phyloP scores from a whole-genome alignment of 2,888 invertebrate genomes.

The Calliopum simillimum region DNA sequence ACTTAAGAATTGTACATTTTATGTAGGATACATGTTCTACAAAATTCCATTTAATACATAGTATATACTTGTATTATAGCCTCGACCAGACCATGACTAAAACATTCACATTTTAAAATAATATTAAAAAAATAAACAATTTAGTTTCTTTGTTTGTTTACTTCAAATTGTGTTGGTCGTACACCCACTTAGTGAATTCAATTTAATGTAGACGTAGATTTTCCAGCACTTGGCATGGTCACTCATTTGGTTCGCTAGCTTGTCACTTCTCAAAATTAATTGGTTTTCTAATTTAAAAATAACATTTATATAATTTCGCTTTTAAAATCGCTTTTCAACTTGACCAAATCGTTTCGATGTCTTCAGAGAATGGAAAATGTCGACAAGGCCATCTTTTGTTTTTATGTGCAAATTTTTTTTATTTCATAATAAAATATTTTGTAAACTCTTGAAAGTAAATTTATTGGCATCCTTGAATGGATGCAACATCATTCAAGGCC shows the following conservation, averaged over 20 bases:
- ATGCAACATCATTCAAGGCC: slow-evolving; percentile 47
- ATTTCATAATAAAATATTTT: too few relatives aligned
- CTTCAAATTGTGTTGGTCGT: too few relatives aligned
- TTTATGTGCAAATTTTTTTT: neutral
- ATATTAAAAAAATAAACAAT: too few relatives aligned
- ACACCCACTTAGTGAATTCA: neutral
- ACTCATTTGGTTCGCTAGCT: neutral
- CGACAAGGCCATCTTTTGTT: neutral
- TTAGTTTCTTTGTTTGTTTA: too few relatives aligned
- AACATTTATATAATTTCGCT: neutral
- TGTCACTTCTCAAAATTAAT: neutral
- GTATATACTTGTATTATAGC: too few relatives aligned
- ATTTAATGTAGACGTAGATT: neutral
- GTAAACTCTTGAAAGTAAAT: too few relatives aligned
- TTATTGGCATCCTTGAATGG: neutral
- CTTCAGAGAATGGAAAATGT: neutral
- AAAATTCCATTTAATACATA: too few relatives aligned
- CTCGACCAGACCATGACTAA: too few relatives aligned
- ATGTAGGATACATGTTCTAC: too few relatives aligned
- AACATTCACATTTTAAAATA: too few relatives aligned
- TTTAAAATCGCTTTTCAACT: neutral
- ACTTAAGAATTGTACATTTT: too few relatives aligned
- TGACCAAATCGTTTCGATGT: neutral
- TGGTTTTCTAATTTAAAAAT: neutral
- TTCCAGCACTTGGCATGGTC: slow-evolving; percentile 14